A percentile compares a stretch with the other conserved stretches of the same genome.
Evolutionary conservation across 2,888 invertebrate species (phyloP).

Genomic region (Harmothoe impar): DNA sequence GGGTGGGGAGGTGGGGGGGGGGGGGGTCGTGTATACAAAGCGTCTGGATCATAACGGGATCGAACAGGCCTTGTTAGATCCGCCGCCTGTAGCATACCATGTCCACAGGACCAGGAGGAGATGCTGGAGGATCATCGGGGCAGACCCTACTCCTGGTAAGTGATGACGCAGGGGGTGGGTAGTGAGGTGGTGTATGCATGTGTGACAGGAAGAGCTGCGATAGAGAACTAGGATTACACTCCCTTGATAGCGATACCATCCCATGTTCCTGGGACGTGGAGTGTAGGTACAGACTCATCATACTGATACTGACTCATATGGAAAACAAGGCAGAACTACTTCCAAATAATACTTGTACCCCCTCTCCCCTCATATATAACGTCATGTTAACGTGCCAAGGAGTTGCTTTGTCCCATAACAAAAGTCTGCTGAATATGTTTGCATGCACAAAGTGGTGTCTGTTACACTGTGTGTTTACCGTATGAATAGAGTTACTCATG

Average conservation of each 20-base stretch:
- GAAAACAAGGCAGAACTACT: too few relatives aligned
- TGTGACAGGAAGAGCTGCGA: neutral
- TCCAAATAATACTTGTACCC: too few relatives aligned
- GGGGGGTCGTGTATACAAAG: neutral
- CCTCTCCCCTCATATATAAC: too few relatives aligned
- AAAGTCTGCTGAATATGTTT: neutral
- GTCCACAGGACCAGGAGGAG: neutral
- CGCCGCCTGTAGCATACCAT: neutral
- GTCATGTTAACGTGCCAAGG: neutral
- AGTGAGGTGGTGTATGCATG: neutral
- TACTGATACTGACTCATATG: too few relatives aligned
- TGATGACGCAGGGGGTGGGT: too few relatives aligned
- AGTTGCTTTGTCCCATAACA: neutral
- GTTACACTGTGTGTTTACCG: neutral
- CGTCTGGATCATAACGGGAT: constrained; percentile 10
- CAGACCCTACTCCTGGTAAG: neutral
- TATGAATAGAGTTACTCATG: neutral
- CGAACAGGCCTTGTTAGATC: neutral
- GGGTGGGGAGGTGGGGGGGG: too few relatives aligned
- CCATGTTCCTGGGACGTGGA: neutral
- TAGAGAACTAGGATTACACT: neutral
- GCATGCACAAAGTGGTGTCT: neutral
- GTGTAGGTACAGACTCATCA: neutral
- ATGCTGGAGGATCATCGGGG: neutral
- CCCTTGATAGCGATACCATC: neutral